These are phyloP conservation scores for Botia almorhae DNA, from an alignment of 2,797 vertebrate species.

Conservation along the genomic window DNA sequence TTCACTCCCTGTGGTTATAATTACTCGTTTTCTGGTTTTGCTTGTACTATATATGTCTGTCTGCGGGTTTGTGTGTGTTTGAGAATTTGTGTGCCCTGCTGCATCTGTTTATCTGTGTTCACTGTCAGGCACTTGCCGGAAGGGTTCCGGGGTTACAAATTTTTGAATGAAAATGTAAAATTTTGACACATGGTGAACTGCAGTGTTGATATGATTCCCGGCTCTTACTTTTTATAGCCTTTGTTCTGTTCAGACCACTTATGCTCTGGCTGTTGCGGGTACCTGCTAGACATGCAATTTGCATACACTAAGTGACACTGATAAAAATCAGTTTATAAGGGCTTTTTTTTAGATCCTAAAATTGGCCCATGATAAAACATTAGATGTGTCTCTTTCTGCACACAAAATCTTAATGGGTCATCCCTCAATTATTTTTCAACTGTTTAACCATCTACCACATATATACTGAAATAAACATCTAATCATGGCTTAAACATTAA, in stretches of 20 bases:
- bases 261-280: neutral
- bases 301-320: constrained; percentile 3
- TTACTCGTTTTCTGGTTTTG: constrained; percentile 16
- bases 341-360: neutral
- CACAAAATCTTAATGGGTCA: neutral
- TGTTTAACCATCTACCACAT: too few species aligned
- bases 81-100: constrained; percentile 28
- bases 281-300: constrained; percentile 7
- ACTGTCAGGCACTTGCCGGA: constrained; percentile 45
- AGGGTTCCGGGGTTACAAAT: constrained; percentile 66
- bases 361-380: too few species aligned
- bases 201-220: constrained; percentile 67
- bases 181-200: constrained; percentile 68
- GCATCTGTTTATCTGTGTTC: constrained; percentile 35
- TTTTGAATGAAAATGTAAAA: constrained; percentile 69
- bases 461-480: neutral
- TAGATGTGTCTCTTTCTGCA: neutral
- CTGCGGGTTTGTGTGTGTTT: constrained; percentile 38
- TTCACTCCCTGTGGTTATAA: constrained; percentile 37
- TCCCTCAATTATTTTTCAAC: too few species aligned
- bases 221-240: constrained; percentile 62
- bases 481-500: neutral
- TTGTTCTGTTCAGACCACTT: constrained; percentile 27
- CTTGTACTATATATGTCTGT: constrained; percentile 10
- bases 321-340: neutral